Evolutionary conservation across 1,140 invertebrate species (phyloP).

Genomic region (Caerostris darwini): DNA sequence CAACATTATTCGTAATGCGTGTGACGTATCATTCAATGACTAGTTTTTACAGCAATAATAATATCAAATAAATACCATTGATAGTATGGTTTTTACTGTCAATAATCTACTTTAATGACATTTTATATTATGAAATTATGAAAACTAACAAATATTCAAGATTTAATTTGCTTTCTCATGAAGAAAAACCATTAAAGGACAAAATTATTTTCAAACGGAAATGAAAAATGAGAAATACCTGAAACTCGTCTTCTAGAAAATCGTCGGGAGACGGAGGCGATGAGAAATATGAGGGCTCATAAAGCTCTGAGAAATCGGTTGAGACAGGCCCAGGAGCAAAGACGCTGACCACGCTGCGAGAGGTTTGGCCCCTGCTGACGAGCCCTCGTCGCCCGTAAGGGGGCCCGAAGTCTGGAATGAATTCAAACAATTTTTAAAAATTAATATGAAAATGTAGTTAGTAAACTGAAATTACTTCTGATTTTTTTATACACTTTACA

Average conservation of each 20-base stretch:
- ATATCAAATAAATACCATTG: too few relatives aligned
- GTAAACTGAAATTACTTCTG: too few relatives aligned
- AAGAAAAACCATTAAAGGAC: too few relatives aligned
- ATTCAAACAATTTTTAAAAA: background rate
- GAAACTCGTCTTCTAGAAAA: conserved; percentile 53
- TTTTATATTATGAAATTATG: background rate
- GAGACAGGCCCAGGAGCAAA: conserved; percentile 6
- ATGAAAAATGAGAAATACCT: background rate
- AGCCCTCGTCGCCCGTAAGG: conserved; percentile 15
- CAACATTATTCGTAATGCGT: too few relatives aligned
- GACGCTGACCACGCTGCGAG: conserved; percentile 44
- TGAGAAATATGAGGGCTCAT: conserved; percentile 50
- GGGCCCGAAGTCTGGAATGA: conserved; percentile 16
- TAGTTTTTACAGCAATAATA: too few relatives aligned
- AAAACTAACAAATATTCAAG: too few relatives aligned
- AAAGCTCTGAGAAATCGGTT: conserved; percentile 56
- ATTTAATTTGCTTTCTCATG: too few relatives aligned
- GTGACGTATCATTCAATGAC: too few relatives aligned
- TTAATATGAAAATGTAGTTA: too few relatives aligned
- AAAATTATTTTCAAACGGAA: background rate
- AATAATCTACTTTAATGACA: background rate
- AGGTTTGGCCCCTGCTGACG: background rate
- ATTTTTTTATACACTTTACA: too few relatives aligned
- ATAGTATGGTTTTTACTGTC: background rate
- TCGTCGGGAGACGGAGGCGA: conserved; percentile 59